These are phyloP conservation scores for Dryobates pubescens DNA, from an alignment of 2,797 vertebrate genomes.

Conservation along the genomic window DNA sequence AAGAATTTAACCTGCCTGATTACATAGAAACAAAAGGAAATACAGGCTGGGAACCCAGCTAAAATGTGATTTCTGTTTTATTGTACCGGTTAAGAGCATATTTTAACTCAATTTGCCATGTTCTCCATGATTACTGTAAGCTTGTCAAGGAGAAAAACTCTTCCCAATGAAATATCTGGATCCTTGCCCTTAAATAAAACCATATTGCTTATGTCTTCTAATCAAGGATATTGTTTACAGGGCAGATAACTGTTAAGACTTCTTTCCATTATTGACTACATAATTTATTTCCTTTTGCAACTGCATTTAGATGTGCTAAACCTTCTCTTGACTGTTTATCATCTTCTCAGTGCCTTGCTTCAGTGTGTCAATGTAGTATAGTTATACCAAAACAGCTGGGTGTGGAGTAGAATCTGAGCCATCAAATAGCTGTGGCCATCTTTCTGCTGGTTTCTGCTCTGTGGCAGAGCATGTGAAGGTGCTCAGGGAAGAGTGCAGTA, in stretches of 20 bases:
- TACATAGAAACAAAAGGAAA: slow-evolving; percentile 6
- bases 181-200: slow-evolving; percentile 18
- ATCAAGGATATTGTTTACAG: slow-evolving; percentile 39
- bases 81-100: not conserved
- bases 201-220: slow-evolving; percentile 11
- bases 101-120: slow-evolving; percentile 30
- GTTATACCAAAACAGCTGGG: not conserved
- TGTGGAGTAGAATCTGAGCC: not conserved
- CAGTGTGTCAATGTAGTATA: not conserved
- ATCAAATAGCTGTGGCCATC: not conserved
- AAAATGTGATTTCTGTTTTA: slow-evolving; percentile 46
- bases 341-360: not conserved
- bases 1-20: slow-evolving; percentile 10
- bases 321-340: not conserved
- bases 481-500: slow-evolving; percentile 26
- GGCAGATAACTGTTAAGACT: slow-evolving; percentile 21
- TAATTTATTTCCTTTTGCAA: slow-evolving; percentile 9
- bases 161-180: not conserved
- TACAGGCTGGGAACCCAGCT: not conserved
- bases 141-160: slow-evolving; percentile 9
- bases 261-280: slow-evolving; percentile 31
- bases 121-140: not conserved
- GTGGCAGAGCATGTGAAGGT: not conserved
- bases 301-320: slow-evolving; percentile 16
- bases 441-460: slow-evolving; percentile 14